Conservation (phyloP, 2,888 invertebrate genomes). For the Drosophila niveifrons region DNA sequence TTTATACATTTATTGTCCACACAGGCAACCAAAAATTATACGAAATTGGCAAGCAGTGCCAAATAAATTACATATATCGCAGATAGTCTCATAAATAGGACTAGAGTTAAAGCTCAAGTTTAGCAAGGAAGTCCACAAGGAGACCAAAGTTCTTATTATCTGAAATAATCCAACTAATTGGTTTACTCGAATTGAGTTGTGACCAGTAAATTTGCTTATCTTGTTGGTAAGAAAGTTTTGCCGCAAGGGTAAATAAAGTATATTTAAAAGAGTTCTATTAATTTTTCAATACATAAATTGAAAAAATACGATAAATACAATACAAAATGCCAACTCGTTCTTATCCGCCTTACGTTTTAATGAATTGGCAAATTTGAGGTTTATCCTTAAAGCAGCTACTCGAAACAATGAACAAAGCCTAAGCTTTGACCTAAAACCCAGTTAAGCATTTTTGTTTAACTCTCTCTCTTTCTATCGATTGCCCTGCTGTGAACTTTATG, state of each 20-base stretch:
- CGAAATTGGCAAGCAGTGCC: constrained; percentile 29
- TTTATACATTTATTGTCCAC: constrained; percentile 40
- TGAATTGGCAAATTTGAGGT: constrained; percentile 3
- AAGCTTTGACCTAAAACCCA: constrained; percentile 23
- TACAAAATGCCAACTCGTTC: background rate
- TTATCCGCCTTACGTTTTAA: background rate
- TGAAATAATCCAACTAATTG: constrained; percentile 27
- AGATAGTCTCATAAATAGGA: background rate
- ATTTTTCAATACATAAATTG: background rate
- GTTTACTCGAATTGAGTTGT: constrained; percentile 15
- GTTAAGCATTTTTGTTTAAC: constrained; percentile 18
- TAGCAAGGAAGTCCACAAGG: background rate
- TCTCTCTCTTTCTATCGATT: constrained; percentile 17
- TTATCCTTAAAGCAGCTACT: background rate
- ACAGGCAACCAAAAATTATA: constrained; percentile 15
- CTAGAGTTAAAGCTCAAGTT: constrained; percentile 9
- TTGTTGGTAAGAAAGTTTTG: constrained; percentile 9
- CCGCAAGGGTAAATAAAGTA: too few relatives aligned
- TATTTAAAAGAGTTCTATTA: too few relatives aligned
- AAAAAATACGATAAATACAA: background rate
- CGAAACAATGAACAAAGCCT: constrained; percentile 1
- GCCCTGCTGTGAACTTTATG: constrained; percentile 60
- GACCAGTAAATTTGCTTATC: constrained; percentile 14
- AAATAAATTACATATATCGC: constrained; percentile 42
- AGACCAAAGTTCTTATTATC: constrained; percentile 17